Conservation (phyloP, 2,797 vertebrate species). For the Gallinago stenura region DNA sequence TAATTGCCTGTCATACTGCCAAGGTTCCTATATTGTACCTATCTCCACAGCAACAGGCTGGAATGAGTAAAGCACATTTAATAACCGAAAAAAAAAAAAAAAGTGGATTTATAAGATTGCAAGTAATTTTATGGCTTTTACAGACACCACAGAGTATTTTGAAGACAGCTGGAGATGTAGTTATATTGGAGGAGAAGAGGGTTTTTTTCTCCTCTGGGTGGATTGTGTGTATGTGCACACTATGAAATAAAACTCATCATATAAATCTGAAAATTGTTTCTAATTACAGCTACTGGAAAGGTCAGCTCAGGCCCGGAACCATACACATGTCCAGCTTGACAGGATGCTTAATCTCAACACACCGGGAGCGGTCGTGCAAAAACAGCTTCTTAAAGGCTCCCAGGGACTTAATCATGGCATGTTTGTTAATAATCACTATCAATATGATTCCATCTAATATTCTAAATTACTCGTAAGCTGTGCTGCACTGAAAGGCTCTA, state of each 20-base stretch:
- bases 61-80: constrained; percentile 71
- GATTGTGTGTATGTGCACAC: background rate
- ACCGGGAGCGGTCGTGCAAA: constrained; percentile 4
- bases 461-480: background rate
- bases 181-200: background rate
- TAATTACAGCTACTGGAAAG: constrained; percentile 56
- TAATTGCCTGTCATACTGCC: constrained; percentile 84
- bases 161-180: constrained; percentile 30
- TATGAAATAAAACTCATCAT: constrained; percentile 7
- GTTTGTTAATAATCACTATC: constrained; percentile 38
- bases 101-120: constrained; percentile 54
- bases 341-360: constrained; percentile 43
- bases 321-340: constrained; percentile 27
- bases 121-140: constrained; percentile 42
- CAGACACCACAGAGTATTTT: background rate
- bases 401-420: background rate
- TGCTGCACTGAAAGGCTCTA: background rate
- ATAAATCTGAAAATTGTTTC: constrained; percentile 36
- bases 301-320: constrained; percentile 41
- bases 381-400: constrained; percentile 9
- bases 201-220: background rate
- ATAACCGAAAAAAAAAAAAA: constrained; percentile 38
- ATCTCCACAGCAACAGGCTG: constrained; percentile 80
- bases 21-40: constrained; percentile 71
- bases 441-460: constrained; percentile 1